Conservation (phyloP, 2,888 invertebrate genomes). For the Brachyptera risi region DNA sequence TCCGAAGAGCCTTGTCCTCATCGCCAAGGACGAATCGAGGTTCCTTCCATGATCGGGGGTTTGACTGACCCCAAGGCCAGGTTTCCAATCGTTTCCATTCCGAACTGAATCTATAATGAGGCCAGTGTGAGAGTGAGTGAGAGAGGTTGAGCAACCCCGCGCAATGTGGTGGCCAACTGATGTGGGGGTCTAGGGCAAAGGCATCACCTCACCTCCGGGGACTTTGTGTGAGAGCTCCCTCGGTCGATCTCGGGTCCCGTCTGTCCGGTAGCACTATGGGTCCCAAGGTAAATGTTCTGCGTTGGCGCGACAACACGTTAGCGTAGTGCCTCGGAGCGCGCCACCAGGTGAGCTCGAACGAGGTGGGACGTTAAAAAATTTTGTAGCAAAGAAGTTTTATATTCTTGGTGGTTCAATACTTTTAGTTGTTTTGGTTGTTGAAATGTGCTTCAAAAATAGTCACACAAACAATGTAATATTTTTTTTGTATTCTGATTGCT, state of each 20-base stretch:
- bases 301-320: background rate
- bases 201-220: background rate
- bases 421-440: background rate
- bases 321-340: background rate
- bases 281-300: constrained; percentile 46
- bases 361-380: no score
- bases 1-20: constrained; percentile 49
- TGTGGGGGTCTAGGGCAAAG: constrained; percentile 28
- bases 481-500: no score
- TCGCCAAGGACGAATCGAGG: constrained; percentile 45
- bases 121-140: constrained; percentile 12
- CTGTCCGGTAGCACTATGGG: constrained; percentile 41
- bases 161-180: constrained; percentile 31
- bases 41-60: constrained; percentile 3
- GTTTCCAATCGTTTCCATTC: constrained; percentile 15
- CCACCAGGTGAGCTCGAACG: background rate
- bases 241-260: constrained; percentile 12
- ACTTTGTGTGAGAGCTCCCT: background rate
- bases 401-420: background rate
- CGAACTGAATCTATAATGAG: constrained; percentile 14
- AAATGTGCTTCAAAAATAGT: constrained; percentile 2
- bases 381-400: no score
- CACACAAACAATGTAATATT: background rate
- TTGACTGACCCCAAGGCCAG: background rate
- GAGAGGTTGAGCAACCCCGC: constrained; percentile 31